phyloP scores from a whole-genome alignment of 2,113 vertebrate species.

The Trinectes maculatus region DNA sequence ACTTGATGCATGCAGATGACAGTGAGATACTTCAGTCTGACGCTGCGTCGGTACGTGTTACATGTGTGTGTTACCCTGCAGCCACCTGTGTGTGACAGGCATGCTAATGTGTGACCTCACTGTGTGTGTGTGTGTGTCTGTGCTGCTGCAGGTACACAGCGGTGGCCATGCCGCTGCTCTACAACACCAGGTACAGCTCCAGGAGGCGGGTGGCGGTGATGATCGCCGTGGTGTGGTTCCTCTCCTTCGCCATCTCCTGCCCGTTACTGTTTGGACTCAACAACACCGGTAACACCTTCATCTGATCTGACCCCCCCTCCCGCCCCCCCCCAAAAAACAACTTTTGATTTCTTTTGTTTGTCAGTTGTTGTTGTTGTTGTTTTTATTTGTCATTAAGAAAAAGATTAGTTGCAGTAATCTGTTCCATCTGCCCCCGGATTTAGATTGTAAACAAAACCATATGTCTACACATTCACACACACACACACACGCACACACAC shows the following conservation, averaged over 20 bases:
- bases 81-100: background rate
- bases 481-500: too few species aligned
- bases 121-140: background rate
- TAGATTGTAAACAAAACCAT: slow-evolving; percentile 3
- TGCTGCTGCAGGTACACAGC: slow-evolving; percentile 76
- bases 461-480: background rate
- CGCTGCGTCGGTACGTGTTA: background rate
- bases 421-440: slow-evolving; percentile 18
- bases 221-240: slow-evolving; percentile 83
- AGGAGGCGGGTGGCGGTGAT: slow-evolving; percentile 80
- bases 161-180: slow-evolving; percentile 83
- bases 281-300: slow-evolving; percentile 72
- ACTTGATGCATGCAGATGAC: slow-evolving; percentile 3
- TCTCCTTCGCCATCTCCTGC: slow-evolving; percentile 83
- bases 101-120: slow-evolving; percentile 9
- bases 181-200: slow-evolving; percentile 84
- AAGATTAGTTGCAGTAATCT: slow-evolving; percentile 1
- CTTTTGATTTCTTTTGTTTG: too few species aligned
- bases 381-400: too few species aligned
- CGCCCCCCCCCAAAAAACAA: background rate
- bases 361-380: too few species aligned
- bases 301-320: slow-evolving; percentile 1
- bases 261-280: slow-evolving; percentile 83
- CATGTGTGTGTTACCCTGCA: background rate
- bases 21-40: background rate